A percentile compares a stretch with the other conserved stretches of the same genome.
These are phyloP conservation scores for Torymus aiolomorphi DNA, from an alignment of 2,888 invertebrate genomes.

Conservation along the genomic window DNA sequence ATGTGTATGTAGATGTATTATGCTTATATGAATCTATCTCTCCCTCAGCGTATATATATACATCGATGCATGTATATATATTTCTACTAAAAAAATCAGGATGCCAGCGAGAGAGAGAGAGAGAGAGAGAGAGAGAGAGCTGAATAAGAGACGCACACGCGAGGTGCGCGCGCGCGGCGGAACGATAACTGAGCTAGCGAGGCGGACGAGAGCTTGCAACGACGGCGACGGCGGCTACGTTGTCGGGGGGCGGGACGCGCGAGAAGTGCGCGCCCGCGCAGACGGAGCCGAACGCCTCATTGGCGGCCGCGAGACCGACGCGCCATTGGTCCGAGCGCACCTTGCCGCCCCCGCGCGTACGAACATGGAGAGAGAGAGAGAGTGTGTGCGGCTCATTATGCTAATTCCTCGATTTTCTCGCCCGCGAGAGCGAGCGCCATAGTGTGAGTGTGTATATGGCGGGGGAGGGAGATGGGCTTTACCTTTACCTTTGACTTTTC, in stretches of 20 bases:
- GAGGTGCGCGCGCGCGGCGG: slow-evolving; percentile 36
- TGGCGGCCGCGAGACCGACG: slow-evolving; percentile 58
- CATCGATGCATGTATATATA: too few species aligned
- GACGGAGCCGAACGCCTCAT: slow-evolving; percentile 53
- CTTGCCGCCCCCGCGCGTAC: not conserved
- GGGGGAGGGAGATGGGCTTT: too few species aligned
- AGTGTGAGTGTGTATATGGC: not conserved
- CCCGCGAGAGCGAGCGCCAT: not conserved
- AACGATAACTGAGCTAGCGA: slow-evolving; percentile 51
- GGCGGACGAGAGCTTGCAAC: slow-evolving; percentile 18
- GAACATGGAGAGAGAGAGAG: not conserved
- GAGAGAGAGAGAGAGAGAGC: slow-evolving; percentile 9
- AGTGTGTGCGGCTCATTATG: slow-evolving; percentile 47
- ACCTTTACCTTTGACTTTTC: too few species aligned
- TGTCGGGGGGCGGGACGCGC: slow-evolving; percentile 42
- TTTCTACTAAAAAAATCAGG: too few species aligned
- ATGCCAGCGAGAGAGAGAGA: too few species aligned
- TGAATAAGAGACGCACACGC: not conserved
- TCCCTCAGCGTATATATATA: too few species aligned
- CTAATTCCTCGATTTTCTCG: slow-evolving; percentile 50
- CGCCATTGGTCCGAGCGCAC: slow-evolving; percentile 63
- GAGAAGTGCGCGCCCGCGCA: slow-evolving; percentile 35
- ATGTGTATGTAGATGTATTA: too few species aligned
- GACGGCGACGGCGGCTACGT: slow-evolving; percentile 35
- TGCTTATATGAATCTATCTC: too few species aligned